Evolutionary conservation across 1,140 invertebrate genomes (phyloP).

Genomic region (Cydia pomonella): DNA sequence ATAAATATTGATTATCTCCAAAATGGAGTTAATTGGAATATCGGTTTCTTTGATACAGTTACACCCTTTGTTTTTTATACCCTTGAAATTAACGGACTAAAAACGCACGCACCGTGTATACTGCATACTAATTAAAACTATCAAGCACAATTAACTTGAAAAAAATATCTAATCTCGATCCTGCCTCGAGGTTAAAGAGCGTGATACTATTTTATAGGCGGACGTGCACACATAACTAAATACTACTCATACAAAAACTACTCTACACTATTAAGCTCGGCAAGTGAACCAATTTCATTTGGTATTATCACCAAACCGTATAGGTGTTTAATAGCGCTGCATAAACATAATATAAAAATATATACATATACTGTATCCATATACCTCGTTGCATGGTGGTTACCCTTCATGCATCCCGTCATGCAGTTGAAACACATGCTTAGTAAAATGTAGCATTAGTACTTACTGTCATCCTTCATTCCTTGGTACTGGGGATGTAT

Average conservation of each 20-base stretch:
- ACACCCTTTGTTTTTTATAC: too few species aligned
- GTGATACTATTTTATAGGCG: too few species aligned
- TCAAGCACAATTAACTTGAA: too few species aligned
- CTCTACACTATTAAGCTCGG: background rate
- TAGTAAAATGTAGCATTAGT: background rate
- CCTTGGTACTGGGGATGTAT: background rate
- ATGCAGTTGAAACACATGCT: slow-evolving; percentile 1
- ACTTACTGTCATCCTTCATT: background rate
- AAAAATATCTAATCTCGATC: too few species aligned
- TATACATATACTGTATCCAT: background rate
- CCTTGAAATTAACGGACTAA: too few species aligned
- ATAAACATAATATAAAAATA: background rate
- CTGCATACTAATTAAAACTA: too few species aligned
- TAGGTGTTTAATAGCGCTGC: background rate
- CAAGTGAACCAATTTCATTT: background rate
- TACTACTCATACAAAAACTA: background rate
- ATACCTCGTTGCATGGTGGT: background rate
- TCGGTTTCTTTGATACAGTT: too few species aligned
- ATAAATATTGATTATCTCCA: too few species aligned
- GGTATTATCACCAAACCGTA: background rate
- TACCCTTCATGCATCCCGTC: background rate
- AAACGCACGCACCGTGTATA: too few species aligned
- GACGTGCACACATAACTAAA: too few species aligned
- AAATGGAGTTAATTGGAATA: too few species aligned
- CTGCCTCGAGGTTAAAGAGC: too few species aligned